phyloP scores from a whole-genome alignment of 1,140 invertebrate species.

The Cyclargus thomasi region DNA sequence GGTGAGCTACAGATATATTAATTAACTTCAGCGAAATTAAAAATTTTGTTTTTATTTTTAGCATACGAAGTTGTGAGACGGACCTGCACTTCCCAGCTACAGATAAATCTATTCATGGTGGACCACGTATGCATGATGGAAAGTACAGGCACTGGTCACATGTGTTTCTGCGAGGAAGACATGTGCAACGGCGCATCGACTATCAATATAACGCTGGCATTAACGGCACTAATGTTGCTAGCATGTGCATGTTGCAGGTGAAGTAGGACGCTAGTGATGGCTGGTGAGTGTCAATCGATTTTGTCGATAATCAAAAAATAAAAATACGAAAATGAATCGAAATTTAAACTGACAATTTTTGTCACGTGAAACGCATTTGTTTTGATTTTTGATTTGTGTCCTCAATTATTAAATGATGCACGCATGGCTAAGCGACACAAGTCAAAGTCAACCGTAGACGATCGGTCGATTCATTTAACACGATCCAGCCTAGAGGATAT shows the following conservation, averaged over 20 bases:
- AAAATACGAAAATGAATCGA: constrained; percentile 12
- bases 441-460: constrained; percentile 23
- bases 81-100: constrained; percentile 93
- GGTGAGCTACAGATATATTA: too few species aligned
- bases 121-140: constrained; percentile 98
- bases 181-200: constrained; percentile 84
- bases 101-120: constrained; percentile 98
- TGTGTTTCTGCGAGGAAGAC: constrained; percentile 98
- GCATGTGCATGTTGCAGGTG: constrained; percentile 69
- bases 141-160: constrained; percentile 96
- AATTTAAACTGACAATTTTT: constrained; percentile 18
- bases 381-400: constrained; percentile 24
- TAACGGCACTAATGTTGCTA: constrained; percentile 42
- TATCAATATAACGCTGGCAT: constrained; percentile 36
- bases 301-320: constrained; percentile 21
- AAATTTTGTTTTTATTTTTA: constrained; percentile 71
- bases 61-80: constrained; percentile 91
- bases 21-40: too few species aligned
- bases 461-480: constrained; percentile 43
- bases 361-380: constrained; percentile 16
- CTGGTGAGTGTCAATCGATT: constrained; percentile 35
- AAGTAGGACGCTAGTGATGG: constrained; percentile 48
- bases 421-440: constrained; percentile 23
- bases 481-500: constrained; percentile 48
- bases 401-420: constrained; percentile 17